Evolutionary conservation across 1,140 invertebrate species (phyloP), one percentile per base, ranked within the genome.

Genomic region (Arion vulgaris): DNA sequence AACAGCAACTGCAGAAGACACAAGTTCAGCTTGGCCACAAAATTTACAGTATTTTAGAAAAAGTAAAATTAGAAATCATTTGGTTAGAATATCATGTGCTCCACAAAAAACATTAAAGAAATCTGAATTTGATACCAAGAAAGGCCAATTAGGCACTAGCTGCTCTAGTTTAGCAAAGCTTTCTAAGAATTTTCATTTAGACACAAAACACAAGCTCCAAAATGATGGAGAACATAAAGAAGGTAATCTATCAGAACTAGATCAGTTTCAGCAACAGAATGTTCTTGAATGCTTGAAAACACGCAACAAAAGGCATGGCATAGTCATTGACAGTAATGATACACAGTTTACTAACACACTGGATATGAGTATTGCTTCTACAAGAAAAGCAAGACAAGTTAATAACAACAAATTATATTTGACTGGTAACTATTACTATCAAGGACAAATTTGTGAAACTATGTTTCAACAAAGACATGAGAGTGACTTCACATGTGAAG

Each of bases 141-240:
- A 71, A 51, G 78, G 62, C 28, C 62, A 80, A 51, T 19, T 7
- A 15, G 62, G 39, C 45, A n/a, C n/a, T n/a, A 80, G 78, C 41
- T 71, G 38, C n/a, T 80, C 36, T 7, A 80, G 78, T 36, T 66
- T 66, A 28, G 39, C 71, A 2, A 80, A 71, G 49, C 39, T 80
- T 13, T 49, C 4, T 7, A 71, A 39, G 36, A 62, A 36, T 15
- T 51, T 71, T 19, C 36, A 49, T n/a, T 69, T n/a, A 1, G 1
- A 51, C 1, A 45, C 45, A 32, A 75, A 53, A 51, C 11, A 49
- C 4, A 51, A 38, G 51, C 32, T 15, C 15, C 41, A 45, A 45
- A 45, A 15, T 45, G 15, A 15, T 15, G 41, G 41, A 45, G 15
- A 45, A 7, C 5, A 15, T 66, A 23, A 41, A 49, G 13, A 73